Conservation (phyloP, 2,113 vertebrate species). For the Tretioscincus oriximinensis region DNA sequence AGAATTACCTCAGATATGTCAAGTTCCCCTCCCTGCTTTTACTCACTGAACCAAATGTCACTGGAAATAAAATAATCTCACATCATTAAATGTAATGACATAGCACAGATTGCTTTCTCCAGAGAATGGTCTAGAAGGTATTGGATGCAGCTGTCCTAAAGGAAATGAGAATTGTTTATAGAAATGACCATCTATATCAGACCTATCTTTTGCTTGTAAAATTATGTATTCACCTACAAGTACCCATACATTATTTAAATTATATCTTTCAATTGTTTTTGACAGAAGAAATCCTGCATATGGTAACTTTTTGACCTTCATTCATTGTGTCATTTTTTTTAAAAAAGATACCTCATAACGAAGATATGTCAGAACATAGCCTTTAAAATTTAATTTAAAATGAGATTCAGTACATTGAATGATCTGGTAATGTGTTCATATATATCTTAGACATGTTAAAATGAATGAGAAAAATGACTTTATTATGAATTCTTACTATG, state of each 20-base stretch:
- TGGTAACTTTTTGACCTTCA: background rate
- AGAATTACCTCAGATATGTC: background rate
- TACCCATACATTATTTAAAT: background rate
- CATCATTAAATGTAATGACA: constrained; percentile 27
- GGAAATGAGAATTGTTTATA: background rate
- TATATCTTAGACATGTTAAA: too few species aligned
- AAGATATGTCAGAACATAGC: background rate
- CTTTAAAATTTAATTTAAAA: too few species aligned
- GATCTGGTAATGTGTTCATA: too few species aligned
- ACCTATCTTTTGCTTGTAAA: background rate
- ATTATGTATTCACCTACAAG: background rate
- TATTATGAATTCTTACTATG: too few species aligned
- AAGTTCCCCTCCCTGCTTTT: background rate
- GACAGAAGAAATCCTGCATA: background rate
- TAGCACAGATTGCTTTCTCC: background rate
- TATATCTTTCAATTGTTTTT: background rate
- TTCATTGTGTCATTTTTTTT: background rate
- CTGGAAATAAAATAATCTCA: constrained; percentile 33
- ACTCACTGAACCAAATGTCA: constrained; percentile 28
- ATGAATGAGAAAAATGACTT: too few species aligned
- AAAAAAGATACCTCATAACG: too few species aligned
- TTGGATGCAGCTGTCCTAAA: background rate
- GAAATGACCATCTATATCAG: background rate
- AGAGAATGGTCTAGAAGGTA: constrained; percentile 15
- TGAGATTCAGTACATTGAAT: too few species aligned